Evolutionary conservation across 2,797 vertebrate species (phyloP), one percentile per base, ranked within the genome.

Genomic region (Chanos chanos): DNA sequence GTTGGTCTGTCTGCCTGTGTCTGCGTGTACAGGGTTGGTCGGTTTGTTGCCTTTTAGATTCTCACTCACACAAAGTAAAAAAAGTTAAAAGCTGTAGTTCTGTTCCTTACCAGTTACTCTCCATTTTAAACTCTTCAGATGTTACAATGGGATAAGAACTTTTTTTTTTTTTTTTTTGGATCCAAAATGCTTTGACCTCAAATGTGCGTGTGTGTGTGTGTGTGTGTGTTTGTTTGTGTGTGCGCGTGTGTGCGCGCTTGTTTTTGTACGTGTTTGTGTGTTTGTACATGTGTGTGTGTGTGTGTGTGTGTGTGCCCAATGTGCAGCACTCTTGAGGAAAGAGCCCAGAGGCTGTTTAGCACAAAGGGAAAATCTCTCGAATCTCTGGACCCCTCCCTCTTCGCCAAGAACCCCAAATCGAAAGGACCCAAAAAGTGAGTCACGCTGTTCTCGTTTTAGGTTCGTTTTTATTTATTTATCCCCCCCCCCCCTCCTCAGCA

Each of bases 291-390:
- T 18, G 2, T 25, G 5, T 24, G 1, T 16, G 2, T 12, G 28
- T 31, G 12, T 39, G 7, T 9, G 3, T 48, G 10, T 58, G 5
- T 8, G 4, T 27, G 13, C 30, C 7, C 19, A 13, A 13, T 3
- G 28, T 9, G n/a, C 13, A 97, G 97, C 54, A 98, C 96, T 15
- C 86, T 99, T 39, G 96, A 99, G 74, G 96, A 98, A 62, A 83
- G 96, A 74, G 94, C 96, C 6, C 96, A 98, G 86, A 92, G 96
- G 43, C 87, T 99, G 8, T 99, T 99, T 50, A 91, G 95, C 84
- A 99, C 96, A 24, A 99, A 99, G 85, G 96, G 96, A 45, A 96
- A 98, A 74, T 97, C 96, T 19, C 80, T 98, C 57, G 96, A 99
- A 69, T 89, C 89, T 0, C 87, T 99, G 0, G 96, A 99, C 67